Evolutionary conservation across 2,113 vertebrate genomes (phyloP), one percentile per base, ranked within the genome.

Genomic region (Microcebus ravelobensis): DNA sequence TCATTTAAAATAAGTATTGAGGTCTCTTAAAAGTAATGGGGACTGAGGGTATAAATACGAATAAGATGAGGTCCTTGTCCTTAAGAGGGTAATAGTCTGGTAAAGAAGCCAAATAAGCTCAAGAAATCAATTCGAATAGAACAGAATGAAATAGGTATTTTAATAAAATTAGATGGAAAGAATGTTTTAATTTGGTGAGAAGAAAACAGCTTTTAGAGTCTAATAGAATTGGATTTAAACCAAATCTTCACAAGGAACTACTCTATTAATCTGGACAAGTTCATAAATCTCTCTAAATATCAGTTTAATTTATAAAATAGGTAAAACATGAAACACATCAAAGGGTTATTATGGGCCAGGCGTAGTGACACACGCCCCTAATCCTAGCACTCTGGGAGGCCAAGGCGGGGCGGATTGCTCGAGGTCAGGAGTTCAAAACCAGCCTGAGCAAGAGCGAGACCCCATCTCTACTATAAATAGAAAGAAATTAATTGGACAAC

Each of bases 211-310:
- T 36, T 95, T 95, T 29, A 34, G 63, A 65, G 13, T 88, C 84
- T 71, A 83, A 84, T 5, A 96, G 73, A 91, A 59, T 15, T 93
- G 50, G 17, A 10, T 85, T 97, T 42, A 96, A 85, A 91, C 25
- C 15, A 12, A 88, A 57, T 61, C n/a, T 63, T 95, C 29, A 45
- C 21, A 83, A 59, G 36, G 18, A 73, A 79, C 2, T 65, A 39
- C 15, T 94, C 18, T 39, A 63, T 90, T 45, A 84, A 25, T 18
- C 45, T 39, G 36, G 20, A 71, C 81, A 90, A 34, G 42, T 59
- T 94, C 86, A 7, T 59, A 59, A 70, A 91, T 73, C 59, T 77
- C 45, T 88, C 36, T 84, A 91, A 95, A 67, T 9, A 84, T 59
- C 70, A 67, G 57, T 59, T 87, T 82, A 73, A 92, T 59, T 79